These are phyloP conservation scores for Syngnathus typhle DNA, from an alignment of 2,113 vertebrate genomes.

Conservation along the genomic window DNA sequence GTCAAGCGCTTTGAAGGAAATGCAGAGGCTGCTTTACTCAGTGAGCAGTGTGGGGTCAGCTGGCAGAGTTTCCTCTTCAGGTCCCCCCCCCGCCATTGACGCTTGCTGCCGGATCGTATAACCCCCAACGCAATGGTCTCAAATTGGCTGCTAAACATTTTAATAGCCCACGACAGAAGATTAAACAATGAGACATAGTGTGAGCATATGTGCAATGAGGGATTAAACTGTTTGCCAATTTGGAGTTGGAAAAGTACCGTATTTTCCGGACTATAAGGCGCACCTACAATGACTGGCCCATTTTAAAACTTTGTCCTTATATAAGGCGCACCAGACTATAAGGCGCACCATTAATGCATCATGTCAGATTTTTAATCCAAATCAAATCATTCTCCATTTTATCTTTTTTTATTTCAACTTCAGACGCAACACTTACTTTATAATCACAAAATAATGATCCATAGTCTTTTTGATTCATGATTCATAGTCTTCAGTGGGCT, in stretches of 20 bases:
- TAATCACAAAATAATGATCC: too few species aligned
- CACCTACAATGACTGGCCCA: too few species aligned
- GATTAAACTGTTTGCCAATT: constrained; percentile 64
- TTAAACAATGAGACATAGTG: background rate
- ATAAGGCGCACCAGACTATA: too few species aligned
- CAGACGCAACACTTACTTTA: too few species aligned
- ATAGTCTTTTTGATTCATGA: too few species aligned
- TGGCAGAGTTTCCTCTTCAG: constrained; percentile 17
- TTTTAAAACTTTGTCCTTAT: too few species aligned
- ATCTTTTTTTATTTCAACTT: too few species aligned
- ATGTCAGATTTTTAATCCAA: too few species aligned
- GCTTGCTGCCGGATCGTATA: constrained; percentile 25
- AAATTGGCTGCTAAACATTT: constrained; percentile 4
- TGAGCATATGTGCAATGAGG: constrained; percentile 28
- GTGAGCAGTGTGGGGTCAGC: constrained; percentile 45
- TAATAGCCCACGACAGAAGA: background rate
- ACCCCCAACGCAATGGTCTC: constrained; percentile 24
- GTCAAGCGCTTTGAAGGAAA: constrained; percentile 53
- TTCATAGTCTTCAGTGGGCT: too few species aligned
- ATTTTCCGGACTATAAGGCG: too few species aligned
- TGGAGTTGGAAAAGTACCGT: constrained; percentile 13
- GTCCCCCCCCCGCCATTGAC: constrained; percentile 13
- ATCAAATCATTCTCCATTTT: too few species aligned
- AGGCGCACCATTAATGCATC: too few species aligned
- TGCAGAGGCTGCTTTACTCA: constrained; percentile 47